A percentile compares a stretch with the other conserved stretches of the same genome.
These are phyloP conservation scores for Drepana falcataria DNA, from an alignment of 2,888 invertebrate genomes.

Conservation along the genomic window DNA sequence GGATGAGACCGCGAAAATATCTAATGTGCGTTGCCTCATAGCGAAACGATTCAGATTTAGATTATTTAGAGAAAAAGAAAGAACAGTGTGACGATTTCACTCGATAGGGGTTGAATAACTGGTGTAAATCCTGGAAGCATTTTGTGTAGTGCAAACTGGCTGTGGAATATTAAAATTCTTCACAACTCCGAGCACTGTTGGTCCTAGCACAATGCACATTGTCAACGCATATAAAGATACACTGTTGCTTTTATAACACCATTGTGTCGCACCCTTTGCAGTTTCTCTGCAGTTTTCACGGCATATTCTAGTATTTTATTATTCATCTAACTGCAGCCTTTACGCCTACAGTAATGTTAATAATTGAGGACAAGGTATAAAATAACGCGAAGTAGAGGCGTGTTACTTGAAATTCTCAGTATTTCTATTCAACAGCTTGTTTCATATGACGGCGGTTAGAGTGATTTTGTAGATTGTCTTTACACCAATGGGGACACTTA, in stretches of 20 bases:
- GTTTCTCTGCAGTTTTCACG: constrained; percentile 65
- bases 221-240: constrained; percentile 72
- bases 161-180: constrained; percentile 41
- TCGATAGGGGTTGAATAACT: constrained; percentile 7
- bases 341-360: constrained; percentile 62
- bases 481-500: no score
- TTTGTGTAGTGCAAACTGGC: constrained; percentile 45
- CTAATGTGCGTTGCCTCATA: no score
- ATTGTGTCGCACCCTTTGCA: constrained; percentile 67
- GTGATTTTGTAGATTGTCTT: no score
- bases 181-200: constrained; percentile 13
- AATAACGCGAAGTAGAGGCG: constrained; percentile 16
- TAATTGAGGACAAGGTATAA: constrained; percentile 68
- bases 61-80: no score
- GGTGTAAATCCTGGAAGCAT: constrained; percentile 24
- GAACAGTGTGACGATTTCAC: no score
- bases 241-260: constrained; percentile 70
- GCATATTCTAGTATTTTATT: constrained; percentile 68
- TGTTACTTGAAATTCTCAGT: no score
- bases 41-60: no score
- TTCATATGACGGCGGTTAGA: no score
- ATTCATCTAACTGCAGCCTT: constrained; percentile 69
- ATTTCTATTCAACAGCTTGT: no score
- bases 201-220: constrained; percentile 68
- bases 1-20: no score